Conservation (phyloP, 2,888 invertebrate species). For the Drosophila neonasuta region DNA sequence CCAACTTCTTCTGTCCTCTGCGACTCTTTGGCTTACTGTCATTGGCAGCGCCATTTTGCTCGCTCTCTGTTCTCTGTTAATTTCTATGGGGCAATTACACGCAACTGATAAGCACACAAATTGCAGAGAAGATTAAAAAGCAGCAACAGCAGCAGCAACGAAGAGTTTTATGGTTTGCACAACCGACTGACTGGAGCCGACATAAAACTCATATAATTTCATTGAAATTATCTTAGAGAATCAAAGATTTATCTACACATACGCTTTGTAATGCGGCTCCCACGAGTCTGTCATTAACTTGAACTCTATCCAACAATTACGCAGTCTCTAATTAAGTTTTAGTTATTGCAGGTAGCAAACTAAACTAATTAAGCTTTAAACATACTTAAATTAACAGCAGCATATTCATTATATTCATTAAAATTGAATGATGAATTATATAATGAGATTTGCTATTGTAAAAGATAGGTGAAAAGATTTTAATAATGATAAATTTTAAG, state of each 20-base stretch:
- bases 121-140: slow-evolving; percentile 64
- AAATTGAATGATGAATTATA: neutral
- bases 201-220: slow-evolving; percentile 60
- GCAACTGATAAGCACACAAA: slow-evolving; percentile 67
- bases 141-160: slow-evolving; percentile 21
- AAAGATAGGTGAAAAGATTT: too few relatives aligned
- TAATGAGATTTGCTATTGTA: too few relatives aligned
- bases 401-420: neutral
- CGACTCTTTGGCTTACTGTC: slow-evolving; percentile 32
- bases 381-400: neutral
- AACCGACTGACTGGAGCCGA: slow-evolving; percentile 64
- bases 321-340: neutral
- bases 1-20: neutral
- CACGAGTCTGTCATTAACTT: neutral
- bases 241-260: slow-evolving; percentile 31
- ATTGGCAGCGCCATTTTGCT: slow-evolving; percentile 63
- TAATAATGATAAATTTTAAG: too few relatives aligned
- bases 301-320: neutral
- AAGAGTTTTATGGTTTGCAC: slow-evolving; percentile 57
- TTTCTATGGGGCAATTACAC: slow-evolving; percentile 78
- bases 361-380: neutral
- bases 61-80: slow-evolving; percentile 65
- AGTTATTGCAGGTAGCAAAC: slow-evolving; percentile 1
- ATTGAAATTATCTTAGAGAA: slow-evolving; percentile 38
- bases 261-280: neutral